Evolutionary conservation across 2,888 invertebrate genomes (phyloP), one percentile per base, ranked within the genome.

Genomic region (Adineta ricciae): DNA sequence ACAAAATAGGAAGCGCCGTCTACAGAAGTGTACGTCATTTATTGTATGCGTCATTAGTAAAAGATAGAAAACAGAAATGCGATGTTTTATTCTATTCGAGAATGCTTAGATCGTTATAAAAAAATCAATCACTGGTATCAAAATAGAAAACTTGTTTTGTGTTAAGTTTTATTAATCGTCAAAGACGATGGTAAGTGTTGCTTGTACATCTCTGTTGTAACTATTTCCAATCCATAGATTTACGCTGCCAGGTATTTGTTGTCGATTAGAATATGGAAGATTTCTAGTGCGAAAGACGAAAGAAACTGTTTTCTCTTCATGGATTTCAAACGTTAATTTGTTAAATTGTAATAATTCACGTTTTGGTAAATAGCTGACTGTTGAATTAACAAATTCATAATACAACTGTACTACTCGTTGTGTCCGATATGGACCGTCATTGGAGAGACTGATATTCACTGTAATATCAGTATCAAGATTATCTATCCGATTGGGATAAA

Each of bases 341-440:
- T 21, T 78, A 78, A 78, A 78, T 41, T 78, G 78, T 78, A 78
- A 78, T 78, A 78, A 78, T 78, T 78, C 78, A 38, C 78, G 78
- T 78, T 41, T 38, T 9, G 78, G 78, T 78, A 78, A 41, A 41
- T 78, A 38, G 14, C 38, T 41, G 24, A 78, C 78, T n/a, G 78
- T 78, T 24, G 78, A 78, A 41, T 78, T 41, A 36, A 24, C 24
- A 78, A 78, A 78, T 78, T 78, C 78, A 78, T 78, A 78, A 78
- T 78, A 78, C 41, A 78, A 41, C n/a, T 78, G 78, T 78, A n/a
- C 4, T 11, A 78, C 78, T n/a, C 11, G 41, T 41, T 78, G 78
- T 41, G 78, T 41, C 38, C n/a, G 24, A 41, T 41, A 78, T 38
- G 78, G 41, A 41, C 78, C 78, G 24, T 78, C 9, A 78, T 78